phyloP scores from a whole-genome alignment of 2,797 vertebrate genomes.

The Bovichtus variegatus region DNA sequence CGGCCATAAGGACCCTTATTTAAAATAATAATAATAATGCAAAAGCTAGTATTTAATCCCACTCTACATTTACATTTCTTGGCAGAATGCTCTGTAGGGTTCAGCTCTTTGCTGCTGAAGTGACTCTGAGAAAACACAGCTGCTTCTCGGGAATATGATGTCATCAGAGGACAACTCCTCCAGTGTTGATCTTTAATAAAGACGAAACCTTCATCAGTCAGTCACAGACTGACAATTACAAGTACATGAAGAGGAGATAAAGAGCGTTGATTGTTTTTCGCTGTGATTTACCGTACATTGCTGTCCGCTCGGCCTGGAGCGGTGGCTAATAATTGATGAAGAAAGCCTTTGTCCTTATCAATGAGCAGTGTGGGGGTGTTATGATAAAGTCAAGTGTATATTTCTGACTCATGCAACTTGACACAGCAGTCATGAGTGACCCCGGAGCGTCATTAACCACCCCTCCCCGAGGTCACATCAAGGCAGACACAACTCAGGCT shows the following conservation, averaged over 20 bases:
- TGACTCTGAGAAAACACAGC: conserved; percentile 85
- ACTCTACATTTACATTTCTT: conserved; percentile 65
- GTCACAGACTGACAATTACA: conserved; percentile 51
- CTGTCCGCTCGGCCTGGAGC: not conserved
- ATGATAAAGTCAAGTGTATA: conserved; percentile 72
- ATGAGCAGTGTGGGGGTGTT: conserved; percentile 70
- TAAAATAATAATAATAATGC: conserved; percentile 9
- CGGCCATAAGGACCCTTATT: not conserved
- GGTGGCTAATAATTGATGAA: conserved; percentile 35
- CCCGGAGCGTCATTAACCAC: conserved; percentile 74
- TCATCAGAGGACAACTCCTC: conserved; percentile 76
- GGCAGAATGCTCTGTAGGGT: conserved; percentile 56
- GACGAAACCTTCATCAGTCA: conserved; percentile 73
- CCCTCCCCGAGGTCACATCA: conserved; percentile 77
- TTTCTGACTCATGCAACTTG: conserved; percentile 81
- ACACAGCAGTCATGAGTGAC: conserved; percentile 73
- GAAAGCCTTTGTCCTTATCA: conserved; percentile 61
- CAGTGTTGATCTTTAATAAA: conserved; percentile 82
- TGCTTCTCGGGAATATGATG: conserved; percentile 80
- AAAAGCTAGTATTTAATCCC: conserved; percentile 23
- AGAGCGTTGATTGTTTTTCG: conserved; percentile 36
- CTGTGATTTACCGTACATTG: not conserved
- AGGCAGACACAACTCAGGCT: conserved; percentile 74
- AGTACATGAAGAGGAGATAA: conserved; percentile 49
- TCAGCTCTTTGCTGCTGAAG: conserved; percentile 73